Base-by-base conservation (phyloP, 2,888 invertebrate species). In the Parasteatoda lunata region DNA sequence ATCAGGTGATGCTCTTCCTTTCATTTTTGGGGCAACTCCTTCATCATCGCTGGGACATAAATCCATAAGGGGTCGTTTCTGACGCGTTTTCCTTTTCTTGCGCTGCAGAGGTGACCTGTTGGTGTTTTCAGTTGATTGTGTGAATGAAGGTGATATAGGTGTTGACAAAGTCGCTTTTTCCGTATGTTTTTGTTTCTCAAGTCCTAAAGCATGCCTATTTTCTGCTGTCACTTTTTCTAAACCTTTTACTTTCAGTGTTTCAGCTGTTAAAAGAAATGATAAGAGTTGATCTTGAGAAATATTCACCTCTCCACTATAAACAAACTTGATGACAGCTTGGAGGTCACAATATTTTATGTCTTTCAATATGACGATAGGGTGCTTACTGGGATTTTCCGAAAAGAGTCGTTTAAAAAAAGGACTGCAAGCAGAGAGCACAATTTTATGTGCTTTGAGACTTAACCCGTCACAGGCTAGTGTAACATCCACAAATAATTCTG, bases 291-390 rank as follows among this genome's bases (percentile, higher is more conserved):
- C 97, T 93, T 97, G 97, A 78, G 96, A 96, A 88, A 97, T 97
- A 93, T 97, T 97, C 90, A 97, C 97, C 93, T 97, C 97, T 13
- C 97, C 97, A 91, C 96, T 96, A 93, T 97, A 97, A 97, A 97
- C 97, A 91, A 97, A 97, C 92, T 97, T 97, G 77, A 97, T 97
- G 84, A 96, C 96, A 88, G 97, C 96, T 92, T 96, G 96, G 89
- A 97, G 93, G 91, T 97, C 97, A 88, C 95, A 94, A 94, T 96
- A 97, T 91, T 96, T 96, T 90, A 97, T 96, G 92, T 97, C 97
- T 91, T 96, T 95, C 94, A 97, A 95, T 90, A 97, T 97, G 90
- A 97, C 96, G 91, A 97, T 97, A 82, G 97, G 97, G 92, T 97
- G 97, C 92, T 96, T 96, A 93, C 97, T 97, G 84, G 97, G 97